Percentiles rank a stretch among this genome's conserved stretches.
Evolutionary conservation across 2,888 invertebrate species (phyloP).

Genomic region (Folsomia manolachei): DNA sequence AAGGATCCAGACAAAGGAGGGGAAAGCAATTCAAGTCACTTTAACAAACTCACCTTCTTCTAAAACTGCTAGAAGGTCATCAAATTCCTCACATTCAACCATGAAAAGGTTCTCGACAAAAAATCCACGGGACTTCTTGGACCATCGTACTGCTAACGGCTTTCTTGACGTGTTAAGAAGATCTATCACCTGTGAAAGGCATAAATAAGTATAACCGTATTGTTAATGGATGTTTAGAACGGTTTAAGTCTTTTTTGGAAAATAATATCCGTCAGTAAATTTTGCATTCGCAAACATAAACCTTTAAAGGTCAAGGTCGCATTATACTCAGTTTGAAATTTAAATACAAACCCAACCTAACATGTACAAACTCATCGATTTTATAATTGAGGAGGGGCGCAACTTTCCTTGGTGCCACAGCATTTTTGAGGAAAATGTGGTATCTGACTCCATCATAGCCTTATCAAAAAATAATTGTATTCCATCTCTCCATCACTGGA

Average conservation of each 20-base stretch:
- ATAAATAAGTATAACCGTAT: background rate
- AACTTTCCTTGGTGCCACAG: too few species aligned
- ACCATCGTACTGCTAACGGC: slow-evolving; percentile 87
- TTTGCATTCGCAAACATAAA: too few species aligned
- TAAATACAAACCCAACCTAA: too few species aligned
- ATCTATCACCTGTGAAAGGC: slow-evolving; percentile 78
- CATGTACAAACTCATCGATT: too few species aligned
- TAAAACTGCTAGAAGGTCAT: slow-evolving; percentile 85
- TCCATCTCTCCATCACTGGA: background rate
- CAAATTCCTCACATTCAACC: slow-evolving; percentile 88
- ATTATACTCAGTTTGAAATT: background rate
- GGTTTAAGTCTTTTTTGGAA: too few species aligned
- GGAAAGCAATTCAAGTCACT: background rate
- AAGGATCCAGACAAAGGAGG: background rate
- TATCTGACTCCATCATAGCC: background rate
- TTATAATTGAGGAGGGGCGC: background rate
- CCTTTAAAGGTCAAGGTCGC: background rate
- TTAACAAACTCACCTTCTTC: slow-evolving; percentile 73
- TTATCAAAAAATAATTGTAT: background rate
- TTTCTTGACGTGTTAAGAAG: slow-evolving; percentile 78
- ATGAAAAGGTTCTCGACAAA: slow-evolving; percentile 96
- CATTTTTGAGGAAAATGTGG: too few species aligned
- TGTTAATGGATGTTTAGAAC: too few species aligned
- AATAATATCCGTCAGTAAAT: too few species aligned
- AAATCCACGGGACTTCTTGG: slow-evolving; percentile 86